Evolutionary conservation across 2,113 vertebrate genomes (phyloP), one percentile per base, ranked within the genome.

Genomic region (Leptodactylus fuscus): DNA sequence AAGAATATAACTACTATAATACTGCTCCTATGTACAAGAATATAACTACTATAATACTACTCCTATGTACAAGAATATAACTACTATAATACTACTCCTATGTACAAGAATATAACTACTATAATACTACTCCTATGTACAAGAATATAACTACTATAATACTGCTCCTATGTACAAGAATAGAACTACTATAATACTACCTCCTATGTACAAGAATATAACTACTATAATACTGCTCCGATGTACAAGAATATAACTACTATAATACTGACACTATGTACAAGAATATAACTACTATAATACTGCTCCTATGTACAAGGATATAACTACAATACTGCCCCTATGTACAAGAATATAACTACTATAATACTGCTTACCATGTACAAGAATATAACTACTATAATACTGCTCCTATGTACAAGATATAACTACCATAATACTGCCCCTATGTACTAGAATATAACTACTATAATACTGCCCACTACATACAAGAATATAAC

Each of bases 121-220:
- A 22, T 55, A 55, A 55, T n/a, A 55, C 46, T 55, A 20, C 51
- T 55, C 51, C 51, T 55, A n/a, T 55, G 8, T 55, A n/a, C 20
- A 55, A 55, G 5, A n/a, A 55, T 48, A 55, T 55, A 62, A 27
- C 58, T 62, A 27, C 58, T 62, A 62, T 62, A 62, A 62, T 62
- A 62, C 58, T 62, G 58, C 10, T 1, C 24, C 11, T 62, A 62
- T 62, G 11, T n/a, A n/a, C n/a, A n/a, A n/a, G n/a, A n/a, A n/a
- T n/a, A n/a, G n/a, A n/a, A n/a, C n/a, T n/a, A n/a, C n/a, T n/a
- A n/a, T n/a, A n/a, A n/a, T n/a, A n/a, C n/a, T n/a, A n/a, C n/a
- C n/a, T n/a, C n/a, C n/a, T 62, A 62, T 62, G 9, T 29, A 62
- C 58, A 62, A 62, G 58, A 62, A 62, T 62, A 62, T 62, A 62